phyloP scores from a whole-genome alignment of 2,113 vertebrate species.

The Sialia sialis region DNA sequence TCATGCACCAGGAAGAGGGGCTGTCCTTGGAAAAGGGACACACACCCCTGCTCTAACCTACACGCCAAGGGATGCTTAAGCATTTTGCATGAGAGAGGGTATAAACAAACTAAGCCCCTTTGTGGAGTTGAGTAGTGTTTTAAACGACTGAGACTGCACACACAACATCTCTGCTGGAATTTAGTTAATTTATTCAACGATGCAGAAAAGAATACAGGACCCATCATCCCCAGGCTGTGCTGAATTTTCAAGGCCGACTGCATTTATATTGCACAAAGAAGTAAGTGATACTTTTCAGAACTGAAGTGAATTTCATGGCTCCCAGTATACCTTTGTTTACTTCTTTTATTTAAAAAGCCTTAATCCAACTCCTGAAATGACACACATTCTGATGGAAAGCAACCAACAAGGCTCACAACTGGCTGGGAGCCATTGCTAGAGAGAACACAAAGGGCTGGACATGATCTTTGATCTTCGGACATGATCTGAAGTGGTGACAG shows the following conservation, averaged over 20 bases:
- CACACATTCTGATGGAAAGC: neutral
- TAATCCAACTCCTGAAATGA: neutral
- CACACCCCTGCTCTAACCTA: neutral
- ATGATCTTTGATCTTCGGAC: neutral
- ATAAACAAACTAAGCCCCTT: neutral
- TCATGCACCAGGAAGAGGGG: neutral
- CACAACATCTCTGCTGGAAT: neutral
- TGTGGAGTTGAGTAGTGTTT: neutral
- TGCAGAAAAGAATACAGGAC: neutral
- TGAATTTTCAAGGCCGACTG: neutral
- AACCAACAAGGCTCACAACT: neutral
- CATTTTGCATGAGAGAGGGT: neutral
- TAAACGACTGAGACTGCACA: neutral
- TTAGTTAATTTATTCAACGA: neutral
- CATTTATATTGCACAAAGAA: neutral
- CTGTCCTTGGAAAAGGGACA: neutral
- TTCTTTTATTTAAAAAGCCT: neutral
- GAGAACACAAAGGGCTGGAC: neutral
- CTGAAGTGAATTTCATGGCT: neutral
- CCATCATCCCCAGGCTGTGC: neutral
- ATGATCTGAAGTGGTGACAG: neutral
- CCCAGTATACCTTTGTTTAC: neutral
- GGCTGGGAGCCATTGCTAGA: neutral
- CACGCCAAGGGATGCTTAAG: fast-evolving
- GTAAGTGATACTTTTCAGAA: neutral